A percentile compares a stretch with the other conserved stretches of the same genome.
Evolutionary conservation across 2,888 invertebrate species (phyloP).

Genomic region (Anaspis maculata): DNA sequence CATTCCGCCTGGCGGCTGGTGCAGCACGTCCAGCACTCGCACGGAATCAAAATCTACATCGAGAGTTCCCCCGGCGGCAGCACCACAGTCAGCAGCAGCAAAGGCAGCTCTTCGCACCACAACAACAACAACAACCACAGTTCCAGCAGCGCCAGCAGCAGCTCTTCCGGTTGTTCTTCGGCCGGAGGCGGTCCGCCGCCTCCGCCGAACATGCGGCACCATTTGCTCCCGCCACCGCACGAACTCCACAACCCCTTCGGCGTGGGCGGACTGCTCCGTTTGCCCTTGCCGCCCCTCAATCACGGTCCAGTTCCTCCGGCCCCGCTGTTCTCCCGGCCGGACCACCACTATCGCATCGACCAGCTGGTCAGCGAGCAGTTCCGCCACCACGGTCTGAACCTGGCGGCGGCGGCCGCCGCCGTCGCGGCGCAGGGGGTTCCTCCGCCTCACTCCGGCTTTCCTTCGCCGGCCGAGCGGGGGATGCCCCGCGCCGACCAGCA

Average conservation of each 20-base stretch:
- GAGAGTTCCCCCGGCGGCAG: conserved; percentile 47
- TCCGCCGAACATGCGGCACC: conserved; percentile 56
- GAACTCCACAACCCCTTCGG: conserved; percentile 71
- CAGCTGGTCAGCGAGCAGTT: conserved; percentile 77
- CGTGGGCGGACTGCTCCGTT: conserved; percentile 60
- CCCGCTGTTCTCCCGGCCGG: conserved; percentile 68
- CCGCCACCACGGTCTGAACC: conserved; percentile 67
- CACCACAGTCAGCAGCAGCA: conserved; percentile 30
- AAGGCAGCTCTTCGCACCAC: conserved; percentile 29
- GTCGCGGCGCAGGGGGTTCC: conserved; percentile 56
- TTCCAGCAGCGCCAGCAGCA: conserved; percentile 47
- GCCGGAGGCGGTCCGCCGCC: conserved; percentile 48
- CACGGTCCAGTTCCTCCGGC: conserved; percentile 64
- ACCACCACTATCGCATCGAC: conserved; percentile 76
- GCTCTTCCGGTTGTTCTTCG: conserved; percentile 44
- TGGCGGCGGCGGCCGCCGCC: conserved; percentile 65
- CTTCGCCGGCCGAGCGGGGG: conserved; percentile 50
- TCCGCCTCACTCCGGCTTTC: conserved; percentile 54
- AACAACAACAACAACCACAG: conserved; percentile 47
- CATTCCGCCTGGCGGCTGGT: conserved; percentile 93
- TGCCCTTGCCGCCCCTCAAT: conserved; percentile 65
- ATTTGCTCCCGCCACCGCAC: conserved; percentile 62
- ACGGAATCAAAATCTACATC: conserved; percentile 88
- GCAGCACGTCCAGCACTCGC: conserved; percentile 90
- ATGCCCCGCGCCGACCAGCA: conserved; percentile 39